Conservation (phyloP, 2,888 invertebrate genomes). For the Linnaemya vulpina region DNA sequence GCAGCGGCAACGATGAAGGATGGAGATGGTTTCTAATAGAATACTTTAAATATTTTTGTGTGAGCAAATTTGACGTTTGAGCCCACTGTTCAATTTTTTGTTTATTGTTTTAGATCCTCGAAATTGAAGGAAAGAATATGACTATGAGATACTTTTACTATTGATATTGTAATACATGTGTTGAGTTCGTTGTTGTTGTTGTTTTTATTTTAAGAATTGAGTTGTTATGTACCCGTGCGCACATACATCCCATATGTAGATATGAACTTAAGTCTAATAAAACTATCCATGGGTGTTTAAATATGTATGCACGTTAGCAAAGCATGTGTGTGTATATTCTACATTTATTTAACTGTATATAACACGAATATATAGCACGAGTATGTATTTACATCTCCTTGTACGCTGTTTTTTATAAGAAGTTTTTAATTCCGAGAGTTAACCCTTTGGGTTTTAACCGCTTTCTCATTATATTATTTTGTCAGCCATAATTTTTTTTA, state of each 20-base stretch:
- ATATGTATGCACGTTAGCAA: neutral
- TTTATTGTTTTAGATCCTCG: constrained; percentile 53
- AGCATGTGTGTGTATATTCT: neutral
- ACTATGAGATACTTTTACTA: constrained; percentile 31
- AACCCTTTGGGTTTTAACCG: constrained; percentile 7
- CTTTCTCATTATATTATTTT: too few relatives aligned
- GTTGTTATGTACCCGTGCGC: constrained; percentile 49
- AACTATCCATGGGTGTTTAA: neutral
- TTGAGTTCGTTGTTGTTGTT: constrained; percentile 48
- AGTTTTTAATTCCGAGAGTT: neutral
- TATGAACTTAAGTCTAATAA: neutral
- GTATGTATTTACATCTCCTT: neutral
- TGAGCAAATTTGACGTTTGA: neutral
- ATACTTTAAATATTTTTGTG: neutral
- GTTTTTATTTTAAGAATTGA: constrained; percentile 61
- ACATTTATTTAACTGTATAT: neutral
- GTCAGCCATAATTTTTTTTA: too few relatives aligned
- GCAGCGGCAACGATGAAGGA: too few relatives aligned
- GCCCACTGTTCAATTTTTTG: constrained; percentile 30
- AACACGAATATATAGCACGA: too few relatives aligned
- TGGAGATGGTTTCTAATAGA: too few relatives aligned
- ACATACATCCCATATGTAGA: neutral
- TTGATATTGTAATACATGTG: constrained; percentile 55
- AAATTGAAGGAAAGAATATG: constrained; percentile 39
- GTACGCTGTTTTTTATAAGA: neutral